Percentiles rank a stretch among this genome's conserved stretches.
Conservation (phyloP, 1,140 invertebrate genomes). For the Pseudomyrmex gracilis region DNA sequence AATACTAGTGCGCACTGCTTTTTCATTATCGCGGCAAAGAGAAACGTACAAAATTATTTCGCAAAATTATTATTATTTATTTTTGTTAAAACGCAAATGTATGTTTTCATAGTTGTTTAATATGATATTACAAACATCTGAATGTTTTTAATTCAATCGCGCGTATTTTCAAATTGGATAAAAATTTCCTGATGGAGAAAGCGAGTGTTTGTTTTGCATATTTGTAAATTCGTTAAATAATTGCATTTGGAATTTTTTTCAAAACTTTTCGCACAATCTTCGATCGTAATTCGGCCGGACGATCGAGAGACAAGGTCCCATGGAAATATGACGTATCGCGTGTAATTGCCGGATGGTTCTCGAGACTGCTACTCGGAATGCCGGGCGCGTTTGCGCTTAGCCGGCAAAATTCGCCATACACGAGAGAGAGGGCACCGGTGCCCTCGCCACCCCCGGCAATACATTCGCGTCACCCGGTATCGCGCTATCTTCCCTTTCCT, state of each 20-base stretch:
- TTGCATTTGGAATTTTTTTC: not conserved
- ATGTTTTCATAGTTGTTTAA: not conserved
- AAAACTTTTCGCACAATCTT: not conserved
- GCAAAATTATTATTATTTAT: too few species aligned
- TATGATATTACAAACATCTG: not conserved
- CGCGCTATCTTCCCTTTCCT: not conserved
- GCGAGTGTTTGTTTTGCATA: not conserved
- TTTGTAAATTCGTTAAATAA: not conserved
- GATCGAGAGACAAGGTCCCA: not conserved
- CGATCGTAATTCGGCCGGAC: not conserved
- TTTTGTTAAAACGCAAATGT: too few species aligned
- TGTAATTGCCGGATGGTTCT: constrained; percentile 51
- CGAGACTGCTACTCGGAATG: constrained; percentile 48
- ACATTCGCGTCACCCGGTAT: constrained; percentile 48
- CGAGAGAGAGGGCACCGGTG: not conserved
- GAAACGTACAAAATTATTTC: not conserved
- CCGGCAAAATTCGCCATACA: constrained; percentile 56
- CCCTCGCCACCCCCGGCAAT: constrained; percentile 17
- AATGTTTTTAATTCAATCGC: not conserved
- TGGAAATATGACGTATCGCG: constrained; percentile 13
- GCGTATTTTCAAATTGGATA: not conserved
- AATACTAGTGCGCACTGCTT: not conserved
- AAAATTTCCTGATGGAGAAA: too few species aligned
- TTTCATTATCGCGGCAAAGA: not conserved
- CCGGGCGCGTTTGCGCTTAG: constrained; percentile 52